Evolutionary conservation across 92 coral and sea anemone genomes (phyloP), one percentile per base, ranked within the genome.

Genomic region (Porites cylindrica): DNA sequence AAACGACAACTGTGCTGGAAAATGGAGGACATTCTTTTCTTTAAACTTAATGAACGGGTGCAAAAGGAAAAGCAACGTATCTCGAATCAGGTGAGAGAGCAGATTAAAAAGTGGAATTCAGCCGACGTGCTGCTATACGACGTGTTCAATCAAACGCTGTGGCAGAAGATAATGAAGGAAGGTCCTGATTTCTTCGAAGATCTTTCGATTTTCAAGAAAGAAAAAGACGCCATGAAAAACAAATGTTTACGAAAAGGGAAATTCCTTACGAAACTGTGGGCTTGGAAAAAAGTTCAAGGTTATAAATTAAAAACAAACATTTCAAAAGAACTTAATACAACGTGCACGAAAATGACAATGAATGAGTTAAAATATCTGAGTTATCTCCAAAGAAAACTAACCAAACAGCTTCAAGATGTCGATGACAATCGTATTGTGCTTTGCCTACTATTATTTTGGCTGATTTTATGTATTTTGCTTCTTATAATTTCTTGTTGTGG

Each of bases 1-100:
- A 94, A 91, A 73, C 85, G 95, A 14, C 67, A 80, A 29, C 70
- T 94, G 52, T 91, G 96, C 58, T 94, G 94, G 96, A 72, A 91
- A 53, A 70, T 86, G 3, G 75, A 83, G 14, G 93, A 94, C 77
- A 72, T 94, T 51, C 58, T 94, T 58, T 91, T 91, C 82, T 86
- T 94, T 62, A 94, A 89, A 75, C 83, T 88, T 54, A 91, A 88
- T 67, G 86, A 86, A 75, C 26, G 95, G 20, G 19, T 72, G 38
- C 11, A 21, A 8, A 60, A 50, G 54, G 84, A 77, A 19, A 69
- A 77, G 53, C 86, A 54, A 24, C 24, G 32, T 23, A 20, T 94
- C 61, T 82, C 89, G 51, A 76, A 73, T 14, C 64, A 66, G 2
- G 13, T 81, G 6, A 88, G 60, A 58, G 68, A 84, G 61, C 78